Evolutionary conservation across 2,797 vertebrate genomes (phyloP), one percentile per base, ranked within the genome.

Genomic region (Tadarida brasiliensis): DNA sequence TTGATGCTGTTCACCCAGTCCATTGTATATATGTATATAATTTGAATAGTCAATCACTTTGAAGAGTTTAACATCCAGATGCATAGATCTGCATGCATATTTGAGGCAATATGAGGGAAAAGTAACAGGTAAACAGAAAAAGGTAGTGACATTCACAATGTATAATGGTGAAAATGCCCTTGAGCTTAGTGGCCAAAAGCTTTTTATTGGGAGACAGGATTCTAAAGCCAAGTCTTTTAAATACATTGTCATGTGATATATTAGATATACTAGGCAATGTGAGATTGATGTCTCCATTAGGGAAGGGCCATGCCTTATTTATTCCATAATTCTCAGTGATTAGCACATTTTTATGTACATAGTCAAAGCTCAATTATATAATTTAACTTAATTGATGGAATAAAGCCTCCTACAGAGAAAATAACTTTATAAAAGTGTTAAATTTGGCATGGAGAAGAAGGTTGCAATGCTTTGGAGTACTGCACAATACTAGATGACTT

Each of bases 161-260:
- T 33, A 7, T 81, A 80, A 83, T 85, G 6, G 8, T 87, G 12
- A 65, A 65, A 59, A 83, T 70, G 7, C 1, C 28, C 39, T 47
- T 87, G 51, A 2, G 2, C 1, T 86, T 91, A 15, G 3, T 70
- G 33, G 15, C 49, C 49, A 33, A 92, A 87, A 71, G 7, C 4
- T 80, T 94, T 91, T 83, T 30, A 83, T 71, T 90, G 20, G 6
- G 11, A 80, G 30, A 81, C 12, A 71, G 59, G 16, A 95, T 54
- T 92, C 14, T 87, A 87, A 85, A 90, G 30, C n/a, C 30, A 90
- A 84, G 14, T 81, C 9, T 83, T 86, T 87, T 87, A 84, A 91
- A 74, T 94, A 35, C 6, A 76, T 19, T 78, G 51, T 47, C 1
- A 84, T 76, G 83, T 87, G 28, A 26, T 84, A 92, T 85, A 47